Evolutionary conservation across 2,888 invertebrate species (phyloP), one percentile per base, ranked within the genome.

Genomic region (Eupelmus urozonus): DNA sequence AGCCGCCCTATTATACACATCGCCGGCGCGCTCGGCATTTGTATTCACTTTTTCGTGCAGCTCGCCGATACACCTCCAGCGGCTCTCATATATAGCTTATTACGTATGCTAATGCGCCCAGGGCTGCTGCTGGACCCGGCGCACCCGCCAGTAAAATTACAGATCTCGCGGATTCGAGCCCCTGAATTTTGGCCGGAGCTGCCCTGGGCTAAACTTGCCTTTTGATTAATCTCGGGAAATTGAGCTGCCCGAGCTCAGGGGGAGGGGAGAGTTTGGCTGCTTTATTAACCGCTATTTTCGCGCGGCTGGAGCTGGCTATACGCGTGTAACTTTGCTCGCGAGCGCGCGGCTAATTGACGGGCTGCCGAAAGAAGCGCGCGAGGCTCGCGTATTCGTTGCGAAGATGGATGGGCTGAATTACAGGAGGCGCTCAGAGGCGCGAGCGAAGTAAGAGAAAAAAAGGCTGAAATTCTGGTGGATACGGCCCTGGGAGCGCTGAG

Each of bases 31-130:
- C 20, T 18, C 84, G 80, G 82, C 85, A 85, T 87, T 87, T 86
- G 85, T 86, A 87, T 88, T 85, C 85, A 82, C 83, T 85, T 85
- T 87, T 88, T 88, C 85, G 85, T 86, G 83, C 85, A 82, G 81
- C 20, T 34, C 34, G 66, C 51, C 20, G 51, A 42, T 20, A 59
- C 25, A 13, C 82, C 13, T 83, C 77, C 85, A 84, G 85, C 73
- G 85, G 81, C 82, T 82, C 85, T 86, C 85, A 85, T 83, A 75
- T n/a, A n/a, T n/a, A n/a, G n/a, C n/a, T n/a, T n/a, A n/a, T n/a
- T n/a, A n/a, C 82, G 79, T 79, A 82, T 83, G 84, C 70, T 84
- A 84, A 85, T 85, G 27, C 57, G 34, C 49, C 16, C 49, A 27
- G 53, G 40, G n/a, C 40, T n/a, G n/a, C n/a, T n/a, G n/a, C n/a